Percentiles rank a stretch among this genome's conserved stretches.
Evolutionary conservation across 2,113 vertebrate genomes (phyloP).

Genomic region (Lamprotornis superbus): DNA sequence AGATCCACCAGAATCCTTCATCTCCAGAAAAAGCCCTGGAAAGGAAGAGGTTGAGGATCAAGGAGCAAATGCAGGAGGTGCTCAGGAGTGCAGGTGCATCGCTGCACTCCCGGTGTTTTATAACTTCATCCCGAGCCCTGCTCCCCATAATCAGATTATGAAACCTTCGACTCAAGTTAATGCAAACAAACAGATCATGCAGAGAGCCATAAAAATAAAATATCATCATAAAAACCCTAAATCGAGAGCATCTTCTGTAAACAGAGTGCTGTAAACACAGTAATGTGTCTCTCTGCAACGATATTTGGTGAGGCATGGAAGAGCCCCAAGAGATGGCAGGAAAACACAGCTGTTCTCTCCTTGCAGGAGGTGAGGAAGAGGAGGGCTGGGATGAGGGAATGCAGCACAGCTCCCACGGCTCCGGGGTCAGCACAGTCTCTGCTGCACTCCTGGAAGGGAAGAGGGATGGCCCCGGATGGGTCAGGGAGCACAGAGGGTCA

Average conservation of each 20-base stretch:
- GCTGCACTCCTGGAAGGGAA: accelerated
- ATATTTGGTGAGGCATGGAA: background rate
- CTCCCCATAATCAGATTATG: slow-evolving; percentile 45
- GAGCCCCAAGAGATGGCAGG: slow-evolving; percentile 34
- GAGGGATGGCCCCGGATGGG: accelerated
- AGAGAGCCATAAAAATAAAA: slow-evolving; percentile 62
- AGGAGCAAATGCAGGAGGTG: background rate
- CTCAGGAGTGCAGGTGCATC: background rate
- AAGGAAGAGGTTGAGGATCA: background rate
- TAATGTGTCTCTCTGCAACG: slow-evolving; percentile 17
- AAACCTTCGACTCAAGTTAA: slow-evolving; percentile 48
- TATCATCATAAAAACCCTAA: slow-evolving; percentile 53
- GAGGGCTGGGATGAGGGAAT: background rate
- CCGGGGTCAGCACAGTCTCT: background rate
- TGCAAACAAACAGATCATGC: slow-evolving; percentile 61
- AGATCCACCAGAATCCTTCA: background rate
- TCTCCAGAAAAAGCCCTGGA: background rate
- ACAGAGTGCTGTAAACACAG: slow-evolving; percentile 54
- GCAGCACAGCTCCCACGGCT: background rate
- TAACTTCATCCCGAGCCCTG: background rate
- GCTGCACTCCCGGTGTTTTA: background rate
- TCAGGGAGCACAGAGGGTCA: background rate
- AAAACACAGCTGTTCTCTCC: slow-evolving; percentile 47
- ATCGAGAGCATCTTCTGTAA: slow-evolving; percentile 20
- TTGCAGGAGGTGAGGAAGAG: background rate